Base-by-base conservation (phyloP, 2,797 vertebrate species). In the Lepus oiostolus region DNA sequence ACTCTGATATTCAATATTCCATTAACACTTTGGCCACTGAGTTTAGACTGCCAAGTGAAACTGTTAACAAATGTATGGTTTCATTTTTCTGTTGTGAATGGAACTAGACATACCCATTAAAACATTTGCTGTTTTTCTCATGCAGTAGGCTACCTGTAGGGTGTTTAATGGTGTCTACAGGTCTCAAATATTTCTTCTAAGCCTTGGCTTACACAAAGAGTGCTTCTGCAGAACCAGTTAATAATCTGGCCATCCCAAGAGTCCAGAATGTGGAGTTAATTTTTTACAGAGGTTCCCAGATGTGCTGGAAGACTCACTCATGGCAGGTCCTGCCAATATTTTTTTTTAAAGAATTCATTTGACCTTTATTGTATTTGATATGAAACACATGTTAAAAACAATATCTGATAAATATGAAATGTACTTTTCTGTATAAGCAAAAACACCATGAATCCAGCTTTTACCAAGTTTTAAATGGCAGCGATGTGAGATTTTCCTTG, bases 251-350 rank as follows among this genome's bases (percentile, higher is more conserved):
- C 62, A 83, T 96, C 90, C 95, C 92, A 90, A 42, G 84, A 95
- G 95, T 93, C 70, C 60, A 85, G 84, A 95, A 96, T 90, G 84
- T 91, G 93, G 84, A 96, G 76, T 93, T 97, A 94, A 95, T 91
- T 97, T 97, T 97, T 97, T 93, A 94, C 81, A 86, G 88, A 93
- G 86, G 12, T 90, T 95, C 88, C 96, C 95, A 96, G 95, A 97
- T 97, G 96, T 96, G 93, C 50, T 94, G 90, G 90, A 94, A 96
- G 72, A 95, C 42, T 63, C 71, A 38, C 47, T 93, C 81, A 60
- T 26, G 76, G 65, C 10, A 58, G 62, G 93, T 75, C 47, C 0
- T 17, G 86, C 94, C 81, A 96, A 83, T 28, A 32, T 88, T 62
- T 81, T 71, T 71, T 87, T 91, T 93, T 28, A 3, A 67, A 93